phyloP scores from a whole-genome alignment of 2,797 vertebrate genomes.

The Epinephelus awoara region DNA sequence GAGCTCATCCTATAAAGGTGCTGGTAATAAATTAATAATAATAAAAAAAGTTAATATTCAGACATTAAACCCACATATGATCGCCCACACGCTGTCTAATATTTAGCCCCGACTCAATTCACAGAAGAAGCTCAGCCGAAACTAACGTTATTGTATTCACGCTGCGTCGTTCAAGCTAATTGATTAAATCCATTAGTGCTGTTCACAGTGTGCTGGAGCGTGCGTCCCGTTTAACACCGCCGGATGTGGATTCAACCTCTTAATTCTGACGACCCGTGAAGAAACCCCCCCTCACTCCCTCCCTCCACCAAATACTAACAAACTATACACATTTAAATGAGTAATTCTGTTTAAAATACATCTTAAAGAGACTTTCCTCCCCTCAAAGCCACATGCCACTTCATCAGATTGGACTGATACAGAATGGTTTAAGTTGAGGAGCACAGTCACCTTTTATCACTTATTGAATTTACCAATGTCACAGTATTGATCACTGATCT shows the following conservation, averaged over 20 bases:
- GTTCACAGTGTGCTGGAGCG: conserved; percentile 68
- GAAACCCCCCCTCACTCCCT: background rate
- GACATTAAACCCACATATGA: background rate
- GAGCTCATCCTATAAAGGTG: too few relatives aligned
- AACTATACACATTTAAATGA: background rate
- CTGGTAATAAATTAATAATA: too few relatives aligned
- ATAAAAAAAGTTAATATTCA: background rate
- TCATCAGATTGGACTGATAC: conserved; percentile 25
- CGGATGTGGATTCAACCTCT: conserved; percentile 84
- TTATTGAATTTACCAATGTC: conserved; percentile 68
- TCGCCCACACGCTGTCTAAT: background rate
- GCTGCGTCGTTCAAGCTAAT: conserved; percentile 84
- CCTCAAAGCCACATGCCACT: background rate
- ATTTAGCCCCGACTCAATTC: conserved; percentile 28
- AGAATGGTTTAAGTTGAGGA: conserved; percentile 19
- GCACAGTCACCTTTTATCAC: conserved; percentile 62
- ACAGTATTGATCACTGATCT: conserved; percentile 61
- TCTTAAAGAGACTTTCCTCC: background rate
- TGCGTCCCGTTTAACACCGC: conserved; percentile 68
- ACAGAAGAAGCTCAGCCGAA: conserved; percentile 69
- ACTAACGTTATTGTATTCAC: conserved; percentile 87
- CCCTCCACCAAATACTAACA: background rate
- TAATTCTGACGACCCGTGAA: conserved; percentile 72
- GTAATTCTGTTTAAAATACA: conserved; percentile 10
- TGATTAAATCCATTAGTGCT: conserved; percentile 85